These are phyloP conservation scores for Epirrhoe alternata DNA, from an alignment of 2,888 invertebrate species.

Conservation along the genomic window DNA sequence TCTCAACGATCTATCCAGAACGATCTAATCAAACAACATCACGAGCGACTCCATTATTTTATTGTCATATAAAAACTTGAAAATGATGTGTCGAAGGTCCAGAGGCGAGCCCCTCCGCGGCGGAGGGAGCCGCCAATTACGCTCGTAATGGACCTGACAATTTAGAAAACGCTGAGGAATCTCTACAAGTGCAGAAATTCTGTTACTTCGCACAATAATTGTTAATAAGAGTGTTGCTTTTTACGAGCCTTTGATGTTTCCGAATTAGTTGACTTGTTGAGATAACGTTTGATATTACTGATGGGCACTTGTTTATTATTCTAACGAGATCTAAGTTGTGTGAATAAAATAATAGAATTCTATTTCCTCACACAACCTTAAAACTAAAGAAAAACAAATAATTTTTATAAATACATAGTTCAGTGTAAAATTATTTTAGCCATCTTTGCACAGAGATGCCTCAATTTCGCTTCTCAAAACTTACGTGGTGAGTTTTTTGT, in stretches of 20 bases:
- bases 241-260: background rate
- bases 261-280: background rate
- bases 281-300: background rate
- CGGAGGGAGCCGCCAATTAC: slow-evolving; percentile 17
- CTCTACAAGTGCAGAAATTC: slow-evolving; percentile 10
- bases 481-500: slow-evolving; percentile 1
- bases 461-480: background rate
- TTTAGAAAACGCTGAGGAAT: slow-evolving; percentile 25
- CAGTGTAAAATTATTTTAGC: too few relatives aligned
- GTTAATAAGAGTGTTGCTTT: slow-evolving; percentile 4
- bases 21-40: too few relatives aligned
- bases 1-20: too few relatives aligned
- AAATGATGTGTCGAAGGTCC: background rate
- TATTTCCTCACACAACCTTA: too few relatives aligned
- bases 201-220: slow-evolving; percentile 6
- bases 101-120: background rate
- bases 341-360: background rate
- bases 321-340: background rate
- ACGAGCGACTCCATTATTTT: too few relatives aligned
- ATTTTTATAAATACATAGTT: too few relatives aligned
- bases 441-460: background rate
- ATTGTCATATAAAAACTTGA: too few relatives aligned
- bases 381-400: too few relatives aligned
- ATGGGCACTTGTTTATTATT: background rate
- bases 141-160: slow-evolving; percentile 26